Evolutionary conservation across 2,113 vertebrate species (phyloP).

Genomic region (Gobius niger): DNA sequence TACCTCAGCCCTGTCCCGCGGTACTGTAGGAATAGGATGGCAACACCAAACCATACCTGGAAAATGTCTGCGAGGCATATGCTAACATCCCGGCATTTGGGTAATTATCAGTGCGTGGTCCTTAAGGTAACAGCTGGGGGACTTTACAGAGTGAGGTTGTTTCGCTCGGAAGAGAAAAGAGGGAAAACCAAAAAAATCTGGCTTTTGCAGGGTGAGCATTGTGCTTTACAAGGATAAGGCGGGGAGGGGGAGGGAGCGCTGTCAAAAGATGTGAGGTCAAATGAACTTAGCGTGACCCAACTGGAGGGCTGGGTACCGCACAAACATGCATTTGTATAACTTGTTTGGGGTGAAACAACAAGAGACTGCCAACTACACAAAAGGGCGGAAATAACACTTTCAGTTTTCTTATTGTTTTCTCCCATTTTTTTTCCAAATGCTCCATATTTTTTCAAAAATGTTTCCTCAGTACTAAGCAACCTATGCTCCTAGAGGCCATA

Average conservation of each 20-base stretch:
- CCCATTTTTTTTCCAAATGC: too few relatives aligned
- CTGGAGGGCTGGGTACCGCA: too few relatives aligned
- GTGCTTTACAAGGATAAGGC: conserved; percentile 31
- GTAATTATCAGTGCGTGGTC: conserved; percentile 58
- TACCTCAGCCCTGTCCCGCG: conserved; percentile 32
- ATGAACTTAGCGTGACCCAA: too few relatives aligned
- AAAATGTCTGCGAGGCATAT: conserved; percentile 42
- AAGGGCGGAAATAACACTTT: too few relatives aligned
- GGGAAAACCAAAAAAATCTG: conserved; percentile 18
- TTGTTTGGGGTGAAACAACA: too few relatives aligned
- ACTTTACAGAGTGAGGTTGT: conserved; percentile 56
- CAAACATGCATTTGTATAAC: too few relatives aligned
- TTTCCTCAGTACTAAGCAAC: too few relatives aligned
- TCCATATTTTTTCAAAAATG: too few relatives aligned
- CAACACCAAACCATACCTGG: conserved; percentile 43
- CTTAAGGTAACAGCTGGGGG: conserved; percentile 55
- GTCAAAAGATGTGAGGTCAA: too few relatives aligned
- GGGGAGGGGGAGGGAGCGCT: not conserved
- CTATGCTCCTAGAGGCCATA: too few relatives aligned
- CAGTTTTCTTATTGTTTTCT: too few relatives aligned
- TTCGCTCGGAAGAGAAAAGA: conserved; percentile 50
- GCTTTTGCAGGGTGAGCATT: conserved; percentile 39
- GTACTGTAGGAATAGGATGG: conserved; percentile 33
- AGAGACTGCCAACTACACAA: too few relatives aligned
- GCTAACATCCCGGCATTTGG: conserved; percentile 50